Conservation (phyloP, 2,888 invertebrate species). For the Drosophila melanosoma region DNA sequence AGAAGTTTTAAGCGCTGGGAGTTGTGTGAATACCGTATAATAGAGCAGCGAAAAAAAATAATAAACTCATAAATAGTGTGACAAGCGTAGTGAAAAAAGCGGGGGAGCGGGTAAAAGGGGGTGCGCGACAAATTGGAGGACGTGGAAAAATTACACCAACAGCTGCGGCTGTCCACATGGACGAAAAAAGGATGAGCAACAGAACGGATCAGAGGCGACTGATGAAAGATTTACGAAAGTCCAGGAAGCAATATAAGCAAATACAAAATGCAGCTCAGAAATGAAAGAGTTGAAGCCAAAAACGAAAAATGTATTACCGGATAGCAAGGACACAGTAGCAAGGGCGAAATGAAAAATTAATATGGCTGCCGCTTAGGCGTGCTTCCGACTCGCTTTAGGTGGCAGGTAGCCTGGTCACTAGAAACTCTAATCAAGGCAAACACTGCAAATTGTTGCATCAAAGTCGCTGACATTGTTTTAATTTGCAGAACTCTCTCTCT, state of each 20-base stretch:
- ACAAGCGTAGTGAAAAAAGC: conserved; percentile 55
- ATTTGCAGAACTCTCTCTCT: conserved; percentile 52
- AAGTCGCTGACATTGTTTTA: conserved; percentile 68
- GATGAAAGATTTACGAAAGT: conserved; percentile 64
- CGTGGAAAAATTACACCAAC: conserved; percentile 61
- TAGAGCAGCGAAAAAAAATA: conserved; percentile 66
- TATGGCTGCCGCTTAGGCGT: conserved; percentile 51
- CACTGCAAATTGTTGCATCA: conserved; percentile 60
- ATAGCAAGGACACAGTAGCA: conserved; percentile 8
- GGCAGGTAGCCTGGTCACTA: conserved; percentile 6
- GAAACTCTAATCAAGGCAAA: conserved; percentile 57
- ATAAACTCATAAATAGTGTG: conserved; percentile 79
- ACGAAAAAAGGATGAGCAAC: conserved; percentile 3
- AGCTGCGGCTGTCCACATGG: conserved; percentile 48
- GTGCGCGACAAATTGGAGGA: conserved; percentile 21
- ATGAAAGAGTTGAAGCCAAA: neutral
- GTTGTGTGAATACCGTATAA: conserved; percentile 54
- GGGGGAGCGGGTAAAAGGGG: neutral
- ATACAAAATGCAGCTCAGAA: conserved; percentile 25
- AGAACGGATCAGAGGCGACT: conserved; percentile 43
- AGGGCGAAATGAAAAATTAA: conserved; percentile 53
- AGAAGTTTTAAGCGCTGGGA: conserved; percentile 73
- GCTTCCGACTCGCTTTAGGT: conserved; percentile 28
- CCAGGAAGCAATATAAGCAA: conserved; percentile 36
- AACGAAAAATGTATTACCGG: conserved; percentile 10